These are phyloP conservation scores for Sycophila texana DNA, from an alignment of 2,888 invertebrate species.

Conservation along the genomic window DNA sequence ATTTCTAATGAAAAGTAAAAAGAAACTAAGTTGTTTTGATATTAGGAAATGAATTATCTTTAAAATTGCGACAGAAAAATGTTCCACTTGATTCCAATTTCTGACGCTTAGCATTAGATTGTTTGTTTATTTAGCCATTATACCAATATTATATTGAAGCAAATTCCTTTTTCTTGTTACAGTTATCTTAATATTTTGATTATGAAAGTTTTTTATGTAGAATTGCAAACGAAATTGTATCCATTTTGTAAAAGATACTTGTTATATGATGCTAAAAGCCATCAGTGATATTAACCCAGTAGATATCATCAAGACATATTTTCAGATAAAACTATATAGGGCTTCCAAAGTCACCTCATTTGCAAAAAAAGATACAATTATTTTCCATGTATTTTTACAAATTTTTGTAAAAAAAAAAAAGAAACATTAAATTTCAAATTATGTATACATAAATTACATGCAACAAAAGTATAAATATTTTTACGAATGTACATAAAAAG, in stretches of 20 bases:
- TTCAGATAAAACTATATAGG: conserved; percentile 35
- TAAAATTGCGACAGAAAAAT: conserved; percentile 30
- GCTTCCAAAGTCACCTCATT: conserved; percentile 52
- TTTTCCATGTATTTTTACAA: conserved; percentile 53
- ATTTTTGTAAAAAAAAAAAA: conserved; percentile 47
- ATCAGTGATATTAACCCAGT: conserved; percentile 24
- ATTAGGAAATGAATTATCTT: conserved; percentile 21
- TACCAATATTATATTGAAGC: conserved; percentile 7
- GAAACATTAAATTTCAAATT: conserved; percentile 42
- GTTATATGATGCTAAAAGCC: conserved; percentile 24
- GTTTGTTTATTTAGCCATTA: conserved; percentile 28
- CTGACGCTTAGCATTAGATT: conserved; percentile 33
- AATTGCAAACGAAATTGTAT: background rate
- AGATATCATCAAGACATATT: conserved; percentile 37
- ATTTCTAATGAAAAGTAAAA: conserved; percentile 46
- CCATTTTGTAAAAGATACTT: conserved; percentile 6
- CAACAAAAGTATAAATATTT: conserved; percentile 44
- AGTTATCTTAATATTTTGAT: background rate
- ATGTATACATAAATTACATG: conserved; percentile 32
- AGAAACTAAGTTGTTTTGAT: no score
- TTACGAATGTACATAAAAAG: conserved; percentile 46
- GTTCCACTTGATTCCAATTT: conserved; percentile 45
- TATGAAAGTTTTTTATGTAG: background rate
- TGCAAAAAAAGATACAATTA: conserved; percentile 44
- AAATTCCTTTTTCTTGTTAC: conserved; percentile 5